These are phyloP conservation scores for Lycaena phlaeas DNA, from an alignment of 2,888 invertebrate species.

Conservation along the genomic window DNA sequence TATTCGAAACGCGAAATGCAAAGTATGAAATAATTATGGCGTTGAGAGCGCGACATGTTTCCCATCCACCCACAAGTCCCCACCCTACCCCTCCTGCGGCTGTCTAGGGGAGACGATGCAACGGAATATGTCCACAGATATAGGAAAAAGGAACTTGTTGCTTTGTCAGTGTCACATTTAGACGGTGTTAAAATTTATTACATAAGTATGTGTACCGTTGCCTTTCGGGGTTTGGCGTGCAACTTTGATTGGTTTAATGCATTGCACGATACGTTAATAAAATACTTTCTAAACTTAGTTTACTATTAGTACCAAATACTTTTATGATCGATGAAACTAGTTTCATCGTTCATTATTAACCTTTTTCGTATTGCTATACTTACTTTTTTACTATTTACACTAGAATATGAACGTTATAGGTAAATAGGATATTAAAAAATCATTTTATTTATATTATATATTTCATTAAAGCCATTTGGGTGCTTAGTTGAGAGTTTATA, in stretches of 20 bases:
- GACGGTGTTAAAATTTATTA: conserved; percentile 34
- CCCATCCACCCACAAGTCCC: conserved; percentile 19
- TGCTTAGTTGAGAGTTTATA: too few species aligned
- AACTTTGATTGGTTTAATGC: neutral
- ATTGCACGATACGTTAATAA: too few species aligned
- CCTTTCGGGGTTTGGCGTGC: conserved; percentile 7
- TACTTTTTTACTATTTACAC: too few species aligned
- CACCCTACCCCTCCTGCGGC: conserved; percentile 19
- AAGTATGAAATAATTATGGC: conserved; percentile 68
- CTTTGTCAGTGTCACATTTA: conserved; percentile 57
- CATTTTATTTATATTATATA: too few species aligned
- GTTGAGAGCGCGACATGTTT: conserved; percentile 43
- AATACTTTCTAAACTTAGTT: too few species aligned
- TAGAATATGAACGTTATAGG: too few species aligned
- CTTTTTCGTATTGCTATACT: too few species aligned
- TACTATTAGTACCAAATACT: too few species aligned
- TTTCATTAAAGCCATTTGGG: too few species aligned
- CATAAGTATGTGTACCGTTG: conserved; percentile 19
- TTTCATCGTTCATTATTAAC: too few species aligned
- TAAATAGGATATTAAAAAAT: too few species aligned
- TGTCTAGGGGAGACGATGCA: conserved; percentile 18
- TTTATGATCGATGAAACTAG: too few species aligned
- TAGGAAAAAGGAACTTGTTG: conserved; percentile 63
- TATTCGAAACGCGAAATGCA: conserved; percentile 47
- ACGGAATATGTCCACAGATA: conserved; percentile 48